A percentile compares a stretch with the other conserved stretches of the same genome.
Evolutionary conservation across 2,113 vertebrate genomes (phyloP).

Genomic region (Siphamia tubifer): DNA sequence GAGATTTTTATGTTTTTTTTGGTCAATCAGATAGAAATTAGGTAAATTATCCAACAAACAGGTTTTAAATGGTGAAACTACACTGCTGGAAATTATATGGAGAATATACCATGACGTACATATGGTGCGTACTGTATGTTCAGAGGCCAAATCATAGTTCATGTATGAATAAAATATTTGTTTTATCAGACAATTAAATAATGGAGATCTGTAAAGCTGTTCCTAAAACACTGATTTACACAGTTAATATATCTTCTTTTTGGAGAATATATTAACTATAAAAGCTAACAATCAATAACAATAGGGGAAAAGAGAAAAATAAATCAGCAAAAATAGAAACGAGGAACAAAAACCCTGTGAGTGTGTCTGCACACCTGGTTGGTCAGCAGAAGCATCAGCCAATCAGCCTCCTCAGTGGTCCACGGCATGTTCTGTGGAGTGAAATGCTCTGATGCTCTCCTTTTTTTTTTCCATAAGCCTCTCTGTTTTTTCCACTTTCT

Average conservation of each 20-base stretch:
- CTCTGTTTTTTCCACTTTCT: not conserved
- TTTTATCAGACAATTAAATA: constrained; percentile 9
- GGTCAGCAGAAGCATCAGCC: constrained; percentile 3
- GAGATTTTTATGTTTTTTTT: not conserved
- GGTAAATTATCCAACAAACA: not conserved
- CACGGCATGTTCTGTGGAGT: not conserved
- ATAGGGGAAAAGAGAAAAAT: not conserved
- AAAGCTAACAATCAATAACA: not conserved
- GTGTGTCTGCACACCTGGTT: constrained; percentile 17
- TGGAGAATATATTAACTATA: constrained; percentile 44
- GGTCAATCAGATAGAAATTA: not conserved
- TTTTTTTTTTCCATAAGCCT: constrained; percentile 36
- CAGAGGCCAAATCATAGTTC: not conserved
- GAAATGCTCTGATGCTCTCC: not conserved
- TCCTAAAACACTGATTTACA: constrained; percentile 5
- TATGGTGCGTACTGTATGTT: not conserved
- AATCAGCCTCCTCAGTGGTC: constrained; percentile 5
- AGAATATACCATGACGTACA: constrained; percentile 8
- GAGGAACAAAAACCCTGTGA: constrained; percentile 2
- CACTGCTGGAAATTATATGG: constrained; percentile 1
- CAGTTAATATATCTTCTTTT: constrained; percentile 9
- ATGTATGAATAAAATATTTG: not conserved
- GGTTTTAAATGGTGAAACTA: constrained; percentile 9
- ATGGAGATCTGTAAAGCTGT: not conserved
- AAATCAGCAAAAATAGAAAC: not conserved